Evolutionary conservation across 2,888 invertebrate species (phyloP).

Genomic region (Acleris laterana): DNA sequence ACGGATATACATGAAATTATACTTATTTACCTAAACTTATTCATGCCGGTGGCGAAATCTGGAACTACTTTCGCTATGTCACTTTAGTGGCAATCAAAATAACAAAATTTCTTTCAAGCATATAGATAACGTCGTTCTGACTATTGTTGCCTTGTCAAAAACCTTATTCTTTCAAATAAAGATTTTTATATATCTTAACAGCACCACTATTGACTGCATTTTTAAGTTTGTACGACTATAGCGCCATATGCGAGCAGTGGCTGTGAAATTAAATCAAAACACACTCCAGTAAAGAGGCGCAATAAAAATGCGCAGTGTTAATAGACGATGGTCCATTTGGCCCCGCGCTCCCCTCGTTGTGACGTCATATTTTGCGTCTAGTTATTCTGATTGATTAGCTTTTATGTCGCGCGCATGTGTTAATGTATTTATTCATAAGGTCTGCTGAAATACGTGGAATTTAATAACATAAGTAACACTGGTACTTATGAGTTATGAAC

Average conservation of each 20-base stretch:
- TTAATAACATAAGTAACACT: too few species aligned
- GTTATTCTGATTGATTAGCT: conserved; percentile 23
- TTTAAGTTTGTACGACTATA: conserved; percentile 32
- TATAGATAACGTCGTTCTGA: too few species aligned
- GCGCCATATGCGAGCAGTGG: conserved; percentile 44
- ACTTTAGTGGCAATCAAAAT: too few species aligned
- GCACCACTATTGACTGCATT: neutral
- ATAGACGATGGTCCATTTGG: conserved; percentile 48
- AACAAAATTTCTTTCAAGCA: too few species aligned
- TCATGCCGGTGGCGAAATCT: conserved; percentile 6
- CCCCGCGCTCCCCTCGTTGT: conserved; percentile 43
- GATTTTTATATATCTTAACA: neutral
- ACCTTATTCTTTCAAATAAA: too few species aligned
- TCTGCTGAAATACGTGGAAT: neutral
- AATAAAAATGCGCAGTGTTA: conserved; percentile 40
- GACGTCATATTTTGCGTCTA: conserved; percentile 22
- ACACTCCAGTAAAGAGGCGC: conserved; percentile 47
- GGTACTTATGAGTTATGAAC: too few species aligned
- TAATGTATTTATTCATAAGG: neutral
- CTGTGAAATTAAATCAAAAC: conserved; percentile 49
- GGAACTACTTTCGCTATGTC: too few species aligned
- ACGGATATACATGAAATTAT: too few species aligned
- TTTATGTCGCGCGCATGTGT: neutral
- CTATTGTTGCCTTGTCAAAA: neutral
- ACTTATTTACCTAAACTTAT: too few species aligned